Evolutionary conservation across 2,888 invertebrate species (phyloP), one percentile per base, ranked within the genome.

Genomic region (Ophioninae sp.): DNA sequence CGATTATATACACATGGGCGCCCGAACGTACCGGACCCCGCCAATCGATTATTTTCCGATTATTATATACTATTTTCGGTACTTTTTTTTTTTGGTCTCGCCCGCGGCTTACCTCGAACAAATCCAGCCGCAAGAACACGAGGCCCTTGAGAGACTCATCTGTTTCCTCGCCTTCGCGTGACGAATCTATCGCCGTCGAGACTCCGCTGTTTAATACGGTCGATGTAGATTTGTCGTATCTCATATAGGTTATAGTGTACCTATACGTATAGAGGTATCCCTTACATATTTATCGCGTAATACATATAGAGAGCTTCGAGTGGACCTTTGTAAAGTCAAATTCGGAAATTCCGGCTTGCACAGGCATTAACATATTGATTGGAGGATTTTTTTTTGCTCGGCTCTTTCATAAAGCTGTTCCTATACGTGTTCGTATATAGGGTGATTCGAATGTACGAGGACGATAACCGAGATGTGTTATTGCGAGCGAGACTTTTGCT

Each of bases 281-380:
- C 50, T 56, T 69, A 78, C 69, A 57, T 61, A 39, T 72, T 69
- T 70, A 79, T 59, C 59, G n/a, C 41, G 44, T 44, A 69, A 37
- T 57, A 72, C 17, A 72, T 65, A 20, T 68, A n/a, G 37, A 57
- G 13, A 44, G 44, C 69, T 68, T 21, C 41, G 21, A 73, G 59
- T 39, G 30, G 23, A 57, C 59, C 65, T 80, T 82, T 83, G 73
- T 81, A 82, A 82, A 84, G 82, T 85, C 79, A 82, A 86, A 86
- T 86, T 85, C 67, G 50, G 61, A 77, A 83, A 84, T 65, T 67
- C 50, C 13, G 13, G 17, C 50, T 50, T 50, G 30, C 21, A 37
- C 64, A 65, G 7, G 30, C 17, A 85, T 87, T 86, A 87, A 80
- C 87, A 86, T 87, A 86, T 87, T 87, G 86, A 87, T 87, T 87